Evolutionary conservation across 2,888 invertebrate species (phyloP), one percentile per base, ranked within the genome.

Genomic region (Homarus gammarus): DNA sequence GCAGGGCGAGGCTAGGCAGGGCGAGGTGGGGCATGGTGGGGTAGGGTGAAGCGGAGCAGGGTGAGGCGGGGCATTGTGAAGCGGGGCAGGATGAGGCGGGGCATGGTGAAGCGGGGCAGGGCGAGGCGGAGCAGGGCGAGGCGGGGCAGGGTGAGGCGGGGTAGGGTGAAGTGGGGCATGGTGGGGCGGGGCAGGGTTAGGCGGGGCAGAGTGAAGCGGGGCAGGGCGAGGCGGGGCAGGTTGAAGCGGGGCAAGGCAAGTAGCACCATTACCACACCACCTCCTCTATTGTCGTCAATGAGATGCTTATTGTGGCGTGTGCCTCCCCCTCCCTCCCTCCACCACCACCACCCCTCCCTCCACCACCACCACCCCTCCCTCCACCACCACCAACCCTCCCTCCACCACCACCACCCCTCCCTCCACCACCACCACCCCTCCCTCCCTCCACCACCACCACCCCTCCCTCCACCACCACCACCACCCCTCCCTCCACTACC

Each of bases 131-230:
- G 51, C 38, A 79, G 61, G 61, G 61, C 33, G 79, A 79, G 33
- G 79, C 79, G 61, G 79, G 61, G 61, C 36, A 79, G 61, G 31
- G 77, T 49, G 22, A 78, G 44, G 40, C 3, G 18, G 27, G 77
- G 27, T 49, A 77, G 44, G 49, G 15, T 5, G n/a, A 1, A 1
- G 49, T n/a, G n/a, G 40, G 77, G 77, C 49, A 77, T 75, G 75
- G 75, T 75, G 40, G 38, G 12, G 75, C 75, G 44, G 77, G 77
- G 27, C 5, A 49, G 77, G 77, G 49, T 15, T n/a, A 77, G 33
- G 49, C 51, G 49, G 77, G 49, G 38, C 49, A 51, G 51, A 27
- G 77, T 51, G 51, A 51, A 22, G 51, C 51, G 18, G 51, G 44
- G 51, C 18, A 51, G 51, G 22, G 51, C 18, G 51, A 51, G 18